These are phyloP conservation scores for Phasia obesa DNA, from an alignment of 2,888 invertebrate genomes.

Conservation along the genomic window DNA sequence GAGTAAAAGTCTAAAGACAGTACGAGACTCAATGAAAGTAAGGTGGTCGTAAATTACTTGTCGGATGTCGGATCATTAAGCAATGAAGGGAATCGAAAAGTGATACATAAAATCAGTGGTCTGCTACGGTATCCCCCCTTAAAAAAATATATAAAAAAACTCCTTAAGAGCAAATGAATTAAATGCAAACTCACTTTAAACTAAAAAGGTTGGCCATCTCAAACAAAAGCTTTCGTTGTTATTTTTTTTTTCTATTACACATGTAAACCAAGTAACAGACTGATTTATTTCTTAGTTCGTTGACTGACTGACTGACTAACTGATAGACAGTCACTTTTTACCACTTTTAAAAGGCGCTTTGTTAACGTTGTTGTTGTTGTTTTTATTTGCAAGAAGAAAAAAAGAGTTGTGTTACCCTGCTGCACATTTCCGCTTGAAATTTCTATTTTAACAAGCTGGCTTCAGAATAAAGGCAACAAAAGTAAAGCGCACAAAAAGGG, in stretches of 20 bases:
- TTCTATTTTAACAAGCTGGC: slow-evolving; percentile 66
- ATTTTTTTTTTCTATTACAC: slow-evolving; percentile 1
- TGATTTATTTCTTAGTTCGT: slow-evolving; percentile 61
- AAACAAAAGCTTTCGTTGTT: background rate
- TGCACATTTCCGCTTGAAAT: slow-evolving; percentile 69
- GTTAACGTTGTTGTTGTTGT: slow-evolving; percentile 26
- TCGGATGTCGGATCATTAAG: too few relatives aligned
- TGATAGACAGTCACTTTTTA: slow-evolving; percentile 47
- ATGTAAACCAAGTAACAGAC: slow-evolving; percentile 52
- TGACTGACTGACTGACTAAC: slow-evolving; percentile 61
- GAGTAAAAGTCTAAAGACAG: too few relatives aligned
- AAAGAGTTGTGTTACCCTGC: slow-evolving; percentile 53
- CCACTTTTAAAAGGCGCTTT: slow-evolving; percentile 47
- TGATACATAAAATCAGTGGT: too few relatives aligned
- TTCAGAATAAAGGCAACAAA: slow-evolving; percentile 32
- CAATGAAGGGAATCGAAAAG: too few relatives aligned
- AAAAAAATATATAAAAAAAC: too few relatives aligned
- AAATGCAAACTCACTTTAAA: background rate
- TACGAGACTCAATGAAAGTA: too few relatives aligned
- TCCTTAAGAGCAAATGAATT: too few relatives aligned
- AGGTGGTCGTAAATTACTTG: too few relatives aligned
- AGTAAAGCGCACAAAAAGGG: slow-evolving; percentile 12
- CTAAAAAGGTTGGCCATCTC: background rate
- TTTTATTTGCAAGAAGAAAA: background rate
- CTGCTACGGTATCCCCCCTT: too few relatives aligned